These are phyloP conservation scores for Linyphia triangularis DNA, from an alignment of 2,888 invertebrate species.

Conservation along the genomic window DNA sequence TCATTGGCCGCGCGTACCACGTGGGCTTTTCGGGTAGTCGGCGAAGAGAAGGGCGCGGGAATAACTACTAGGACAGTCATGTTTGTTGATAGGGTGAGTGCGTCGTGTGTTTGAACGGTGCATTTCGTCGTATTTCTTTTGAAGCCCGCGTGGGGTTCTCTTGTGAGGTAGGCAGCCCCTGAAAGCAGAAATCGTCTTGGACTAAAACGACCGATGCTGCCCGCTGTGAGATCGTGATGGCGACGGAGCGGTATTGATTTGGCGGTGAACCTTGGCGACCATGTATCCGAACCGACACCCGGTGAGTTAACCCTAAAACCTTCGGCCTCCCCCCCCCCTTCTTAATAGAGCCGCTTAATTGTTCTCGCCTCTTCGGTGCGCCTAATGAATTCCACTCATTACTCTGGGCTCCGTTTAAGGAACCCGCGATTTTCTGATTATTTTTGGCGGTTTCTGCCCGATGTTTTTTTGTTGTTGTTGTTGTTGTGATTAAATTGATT, in stretches of 20 bases:
- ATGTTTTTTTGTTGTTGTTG: background rate
- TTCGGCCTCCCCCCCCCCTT: slow-evolving; percentile 24
- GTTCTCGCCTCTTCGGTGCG: slow-evolving; percentile 64
- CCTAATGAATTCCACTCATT: slow-evolving; percentile 73
- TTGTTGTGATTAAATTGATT: slow-evolving; percentile 13
- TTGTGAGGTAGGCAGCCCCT: slow-evolving; percentile 25
- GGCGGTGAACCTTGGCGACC: slow-evolving; percentile 75
- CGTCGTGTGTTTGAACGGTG: slow-evolving; percentile 64
- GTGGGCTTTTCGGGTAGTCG: slow-evolving; percentile 77
- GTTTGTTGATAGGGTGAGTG: slow-evolving; percentile 78
- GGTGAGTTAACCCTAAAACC: slow-evolving; percentile 75
- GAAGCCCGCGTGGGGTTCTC: slow-evolving; percentile 41
- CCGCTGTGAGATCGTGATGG: slow-evolving; percentile 69
- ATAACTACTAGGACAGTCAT: slow-evolving; percentile 76
- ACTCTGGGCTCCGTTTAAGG: slow-evolving; percentile 57
- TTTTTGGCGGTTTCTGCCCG: slow-evolving; percentile 1
- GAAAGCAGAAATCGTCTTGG: slow-evolving; percentile 41
- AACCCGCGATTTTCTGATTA: slow-evolving; percentile 41
- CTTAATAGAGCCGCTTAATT: slow-evolving; percentile 71
- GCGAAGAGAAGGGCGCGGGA: slow-evolving; percentile 62
- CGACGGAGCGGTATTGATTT: slow-evolving; percentile 73
- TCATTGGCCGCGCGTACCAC: slow-evolving; percentile 77
- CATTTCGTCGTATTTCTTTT: slow-evolving; percentile 41
- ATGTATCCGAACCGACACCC: slow-evolving; percentile 75
- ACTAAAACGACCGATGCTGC: slow-evolving; percentile 62